A percentile compares a stretch with the other conserved stretches of the same genome.
Evolutionary conservation across 92 coral and sea anemone genomes (phyloP).

Genomic region (Palythoa heliodiscus): DNA sequence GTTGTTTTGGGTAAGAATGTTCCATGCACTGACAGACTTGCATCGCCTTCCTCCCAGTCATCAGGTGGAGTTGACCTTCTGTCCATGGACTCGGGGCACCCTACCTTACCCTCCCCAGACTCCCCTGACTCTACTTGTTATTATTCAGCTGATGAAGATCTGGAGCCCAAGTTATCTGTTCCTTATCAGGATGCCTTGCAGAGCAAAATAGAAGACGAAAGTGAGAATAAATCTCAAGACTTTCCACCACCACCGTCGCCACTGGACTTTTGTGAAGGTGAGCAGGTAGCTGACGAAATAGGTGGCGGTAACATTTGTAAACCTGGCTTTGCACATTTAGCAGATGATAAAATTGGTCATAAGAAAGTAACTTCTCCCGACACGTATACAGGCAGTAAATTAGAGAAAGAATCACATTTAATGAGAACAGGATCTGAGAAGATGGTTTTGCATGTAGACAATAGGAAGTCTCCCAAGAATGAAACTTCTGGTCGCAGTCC

Average conservation of each 20-base stretch:
- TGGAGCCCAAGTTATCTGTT: not conserved
- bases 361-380: slow-evolving; percentile 1
- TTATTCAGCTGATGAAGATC: slow-evolving; percentile 25
- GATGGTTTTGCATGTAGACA: not conserved
- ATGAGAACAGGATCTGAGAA: not conserved
- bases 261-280: not conserved
- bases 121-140: slow-evolving; percentile 34
- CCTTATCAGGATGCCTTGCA: slow-evolving; percentile 1
- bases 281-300: not conserved
- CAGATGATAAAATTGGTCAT: slow-evolving; percentile 9
- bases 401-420: not conserved
- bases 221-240: slow-evolving; percentile 19
- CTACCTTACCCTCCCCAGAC: slow-evolving; percentile 25
- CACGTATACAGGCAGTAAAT: not conserved
- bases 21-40: slow-evolving; percentile 1
- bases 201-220: slow-evolving; percentile 4
- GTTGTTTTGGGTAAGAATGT: not conserved
- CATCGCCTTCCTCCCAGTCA: not conserved
- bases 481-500: not conserved
- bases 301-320: not conserved
- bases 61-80: not conserved
- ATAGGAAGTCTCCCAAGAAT: not conserved
- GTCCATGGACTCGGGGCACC: slow-evolving; percentile 19
- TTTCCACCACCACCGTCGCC: slow-evolving; percentile 5
- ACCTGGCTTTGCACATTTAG: not conserved